Base-by-base conservation (phyloP, 1,140 invertebrate genomes). In the Pachyrhynchus sulphureomaculatus region DNA sequence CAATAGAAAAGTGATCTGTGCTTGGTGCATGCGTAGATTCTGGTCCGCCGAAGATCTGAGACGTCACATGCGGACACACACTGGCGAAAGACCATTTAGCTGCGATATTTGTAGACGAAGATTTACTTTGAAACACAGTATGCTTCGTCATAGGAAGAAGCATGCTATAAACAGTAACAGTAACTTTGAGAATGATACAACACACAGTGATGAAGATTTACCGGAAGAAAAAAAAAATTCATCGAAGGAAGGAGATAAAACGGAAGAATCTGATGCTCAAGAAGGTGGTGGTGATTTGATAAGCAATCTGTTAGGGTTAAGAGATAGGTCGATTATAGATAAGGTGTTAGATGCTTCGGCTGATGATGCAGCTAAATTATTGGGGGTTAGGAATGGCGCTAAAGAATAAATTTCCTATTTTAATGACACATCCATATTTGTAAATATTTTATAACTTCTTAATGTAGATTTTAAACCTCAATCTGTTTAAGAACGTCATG, bases 21-120 rank as follows among this genome's bases (percentile, higher is more conserved):
- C 91, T 0, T 93, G 96, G 69, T 97, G 94, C 74, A 83, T 95
- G 69, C 88, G 93, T 59, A 86, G 92, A 34, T 95, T 95, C 76
- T 95, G 92, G 92, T 96, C 93, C 0, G 88, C 93, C 0, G 93
- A 96, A 73, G 94, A 97, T 77, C 79, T 97, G 0, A 82, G 93
- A 0, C 85, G 93, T 6, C 95, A 97, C 76, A 95, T 96, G 91
- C 79, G 92, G 33, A 92, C 90, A 0, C 91, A 94, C 70, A 92
- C 90, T 0, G 91, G 90, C 0, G 92, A 93, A 71, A 76, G 90
- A 0, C 86, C 86, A 0, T 92, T 90, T 72, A 84, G 88, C 34
- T 93, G 91, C 66, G 88, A 91, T 68, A 85, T 92, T 9, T 95
- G 93, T 71, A 77, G 85, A 9, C 78, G 91, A 3, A 82, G 89